Base-by-base conservation (phyloP, 2,888 invertebrate genomes). In the Torymus auratus region DNA sequence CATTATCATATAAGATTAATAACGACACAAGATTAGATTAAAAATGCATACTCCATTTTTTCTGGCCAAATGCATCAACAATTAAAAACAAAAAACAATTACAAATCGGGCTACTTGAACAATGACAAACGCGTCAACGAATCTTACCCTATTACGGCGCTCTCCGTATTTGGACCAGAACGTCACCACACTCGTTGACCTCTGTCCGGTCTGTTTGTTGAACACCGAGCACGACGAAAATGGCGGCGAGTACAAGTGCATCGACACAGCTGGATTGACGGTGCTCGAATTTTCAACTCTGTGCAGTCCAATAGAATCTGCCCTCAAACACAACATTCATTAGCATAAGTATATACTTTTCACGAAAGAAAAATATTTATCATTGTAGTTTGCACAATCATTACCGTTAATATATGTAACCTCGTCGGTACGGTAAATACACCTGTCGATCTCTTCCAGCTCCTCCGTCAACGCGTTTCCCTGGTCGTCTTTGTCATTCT, bases 351-450 rank as follows among this genome's bases (percentile, higher is more conserved):
- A 56, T 73, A n/a, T 15, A 15, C 12, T 60, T 17, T 17, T 7
- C 4, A 61, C 3, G 17, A 20, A 2, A n/a, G n/a, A n/a, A 61
- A 61, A 61, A n/a, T 61, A 20, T 10, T 17, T 1, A 68, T 20
- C 53, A 41, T 60, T 67, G 50, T 70, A 55, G 64, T 75, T 64
- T 5, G n/a, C n/a, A 52, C 15, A 87, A 28, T 17, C 91, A 7
- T 5, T 90, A 98, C 98, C 98, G 91, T 97, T 98, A 62, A 99
- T 99, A 91, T 99, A 99, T 87, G 97, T 96, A 50, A 98, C 97
- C 81, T 95, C 95, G 87, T 99, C 95, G 0, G 94, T 88, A 52
- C 94, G 92, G 84, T 97, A 92, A n/a, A 92, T 91, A 1, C 92
- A 94, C 82, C 95, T 92, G 0, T 94, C 94, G 14, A 93, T 94